Evolutionary conservation across 2,888 invertebrate species (phyloP), one percentile per base, ranked within the genome.

Genomic region (Timandra comae): DNA sequence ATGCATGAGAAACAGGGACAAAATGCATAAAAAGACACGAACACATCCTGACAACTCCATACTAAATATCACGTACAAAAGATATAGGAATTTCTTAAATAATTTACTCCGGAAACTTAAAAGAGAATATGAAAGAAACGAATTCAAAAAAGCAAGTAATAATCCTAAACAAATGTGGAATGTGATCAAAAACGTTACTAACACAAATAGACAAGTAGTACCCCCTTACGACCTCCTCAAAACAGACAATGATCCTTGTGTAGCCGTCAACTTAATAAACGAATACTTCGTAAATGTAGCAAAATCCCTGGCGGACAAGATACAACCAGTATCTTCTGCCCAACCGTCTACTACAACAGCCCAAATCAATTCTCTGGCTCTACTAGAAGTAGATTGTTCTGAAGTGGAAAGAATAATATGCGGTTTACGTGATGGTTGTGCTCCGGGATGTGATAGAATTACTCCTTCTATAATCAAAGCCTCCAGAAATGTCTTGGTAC

Each of bases 1-100:
- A 16, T 42, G 42, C 10, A 38, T 43, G 1, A 5, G 30, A 12
- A 29, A 36, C 24, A 6, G 43, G 7, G 42, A 42, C 11, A 36
- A 28, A 27, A 3, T 43, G 2, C 22, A 30, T 23, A 10, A 16
- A 25, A 32, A 30, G 16, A 6, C 10, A 7, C 35, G 21, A 25
- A 26, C 8, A 9, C 16, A 13, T 7, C 29, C 31, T 0, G 27
- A 31, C 4, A 38, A 38, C 25, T 1, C 4, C 2, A 27, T 27
- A 1, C 7, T 31, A 7, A 26, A 34, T 12, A 27, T 13, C 8
- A 38, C 29, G 1, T 38, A 36, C 10, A 9, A 7, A 6, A 22
- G 42, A 4, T 42, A 38, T 13, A 20, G 32, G 10, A 36, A 29
- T 25, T 38, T 30, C 7, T 36, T 38, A 12, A 32, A 27, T 32